Evolutionary conservation across 2,888 invertebrate species (phyloP).

Genomic region (Cataglyphis cursor): DNA sequence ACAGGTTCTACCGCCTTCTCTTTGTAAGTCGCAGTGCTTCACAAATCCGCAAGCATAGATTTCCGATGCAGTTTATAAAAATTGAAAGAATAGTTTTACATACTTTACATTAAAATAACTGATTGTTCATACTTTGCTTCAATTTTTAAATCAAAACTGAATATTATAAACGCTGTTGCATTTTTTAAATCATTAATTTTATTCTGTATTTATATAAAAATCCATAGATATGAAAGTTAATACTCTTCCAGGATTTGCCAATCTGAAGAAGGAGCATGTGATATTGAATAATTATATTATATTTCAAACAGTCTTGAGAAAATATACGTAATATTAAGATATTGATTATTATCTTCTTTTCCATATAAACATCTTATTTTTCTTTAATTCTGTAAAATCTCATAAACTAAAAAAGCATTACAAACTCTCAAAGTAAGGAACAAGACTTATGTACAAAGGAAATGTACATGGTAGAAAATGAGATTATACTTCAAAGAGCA

Average conservation of each 20-base stretch:
- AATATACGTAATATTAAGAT: not conserved
- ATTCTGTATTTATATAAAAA: not conserved
- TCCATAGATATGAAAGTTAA: not conserved
- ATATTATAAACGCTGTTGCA: not conserved
- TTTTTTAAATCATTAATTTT: not conserved
- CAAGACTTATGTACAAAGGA: not conserved
- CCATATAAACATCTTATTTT: not conserved
- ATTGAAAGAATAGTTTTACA: not conserved
- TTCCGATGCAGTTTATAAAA: not conserved
- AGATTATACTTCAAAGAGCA: slow-evolving; percentile 10
- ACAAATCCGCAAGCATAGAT: slow-evolving; percentile 8
- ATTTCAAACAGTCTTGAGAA: not conserved
- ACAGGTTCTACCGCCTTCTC: slow-evolving; percentile 15
- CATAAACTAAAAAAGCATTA: not conserved
- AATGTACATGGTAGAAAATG: not conserved
- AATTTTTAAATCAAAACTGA: slow-evolving; percentile 3
- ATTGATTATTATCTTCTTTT: slow-evolving; percentile 1
- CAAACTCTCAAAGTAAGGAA: not conserved
- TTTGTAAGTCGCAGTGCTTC: slow-evolving; percentile 26
- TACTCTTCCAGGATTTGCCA: not conserved
- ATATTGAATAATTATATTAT: slow-evolving; percentile 9
- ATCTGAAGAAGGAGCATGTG: not conserved
- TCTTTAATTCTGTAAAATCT: slow-evolving; percentile 12
- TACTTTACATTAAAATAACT: not conserved
- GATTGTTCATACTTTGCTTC: not conserved